These are phyloP conservation scores for Crypturellus undulatus DNA, from an alignment of 2,113 vertebrate species.

Conservation along the genomic window DNA sequence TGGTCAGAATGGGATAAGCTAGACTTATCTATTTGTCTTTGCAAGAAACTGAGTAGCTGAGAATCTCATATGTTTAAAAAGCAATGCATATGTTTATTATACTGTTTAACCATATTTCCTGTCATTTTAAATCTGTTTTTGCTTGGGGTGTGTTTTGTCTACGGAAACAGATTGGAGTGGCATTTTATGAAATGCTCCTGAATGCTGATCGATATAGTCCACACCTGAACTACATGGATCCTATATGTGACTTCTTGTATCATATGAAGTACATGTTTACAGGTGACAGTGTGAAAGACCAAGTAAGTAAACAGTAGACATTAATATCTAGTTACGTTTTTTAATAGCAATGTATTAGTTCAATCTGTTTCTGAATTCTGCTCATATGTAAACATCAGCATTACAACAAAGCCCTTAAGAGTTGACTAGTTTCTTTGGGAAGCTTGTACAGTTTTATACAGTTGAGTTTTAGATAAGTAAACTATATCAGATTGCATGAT, in stretches of 20 bases:
- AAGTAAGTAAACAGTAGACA: slow-evolving; percentile 79
- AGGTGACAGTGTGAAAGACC: slow-evolving; percentile 98
- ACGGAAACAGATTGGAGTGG: slow-evolving; percentile 90
- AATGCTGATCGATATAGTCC: slow-evolving; percentile 92
- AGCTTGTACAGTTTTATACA: background rate
- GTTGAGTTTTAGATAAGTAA: background rate
- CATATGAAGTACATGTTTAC: slow-evolving; percentile 99
- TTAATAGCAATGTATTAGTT: background rate
- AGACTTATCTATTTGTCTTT: background rate
- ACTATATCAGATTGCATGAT: background rate
- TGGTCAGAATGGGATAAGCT: background rate
- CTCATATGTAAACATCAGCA: background rate
- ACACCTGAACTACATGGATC: slow-evolving; percentile 94
- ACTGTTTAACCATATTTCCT: background rate
- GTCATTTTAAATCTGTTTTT: background rate
- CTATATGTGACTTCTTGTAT: slow-evolving; percentile 98
- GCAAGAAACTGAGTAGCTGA: background rate
- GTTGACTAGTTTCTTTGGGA: background rate
- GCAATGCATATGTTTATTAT: background rate
- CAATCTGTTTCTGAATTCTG: background rate
- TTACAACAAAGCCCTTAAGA: background rate
- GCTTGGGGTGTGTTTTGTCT: background rate
- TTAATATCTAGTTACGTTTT: background rate
- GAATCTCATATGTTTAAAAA: background rate
- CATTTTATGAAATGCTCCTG: slow-evolving; percentile 98